Base-by-base conservation (phyloP, 2,888 invertebrate genomes). In the Minunthozetes semirufus region DNA sequence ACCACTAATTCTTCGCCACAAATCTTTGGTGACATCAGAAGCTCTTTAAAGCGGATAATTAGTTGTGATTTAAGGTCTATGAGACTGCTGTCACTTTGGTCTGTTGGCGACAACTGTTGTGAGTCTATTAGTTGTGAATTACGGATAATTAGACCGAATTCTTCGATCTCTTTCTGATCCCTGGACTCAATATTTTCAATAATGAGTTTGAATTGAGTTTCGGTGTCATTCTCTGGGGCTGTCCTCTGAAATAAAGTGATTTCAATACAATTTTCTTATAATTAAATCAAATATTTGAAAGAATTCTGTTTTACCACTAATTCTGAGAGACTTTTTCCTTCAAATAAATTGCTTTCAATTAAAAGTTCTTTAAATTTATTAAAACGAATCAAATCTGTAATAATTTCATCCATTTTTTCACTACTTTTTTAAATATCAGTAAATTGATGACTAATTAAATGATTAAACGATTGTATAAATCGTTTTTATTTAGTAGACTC, bases 281-380 rank as follows among this genome's bases (percentile, higher is more conserved):
- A n/a, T 48, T 59, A 3, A 27, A 59, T 59, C 8, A 59, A 27
- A 27, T 5, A 19, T 22, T 17, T 19, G 29, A 27, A 59, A 59
- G 13, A 27, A 27, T 27, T 59, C 1, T 13, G 27, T 59, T 59
- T 2, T 66, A 66, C 66, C 33, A 38, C 0, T 38, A 66, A 66
- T 15, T 66, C 66, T n/a, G 66, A 66, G 4, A 66, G n/a, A n/a
- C 11, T 38, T 19, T n/a, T n/a, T 1, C n/a, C 38, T 17, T 66
- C n/a, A 38, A 68, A 42, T 6, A 68, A 68, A n/a, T 46, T 19
- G 46, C 46, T 68, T 22, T 38, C 0, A 22, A 68, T 46, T n/a
- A 63, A 63, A 3, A 63, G 6, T 33, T 63, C 13, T 33, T 63
- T 63, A 17, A 63, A 63, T 63, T 63, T 29, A n/a, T 63, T 17